Base-by-base conservation (phyloP, 2,113 vertebrate species). In the Acrocephalus arundinaceus region DNA sequence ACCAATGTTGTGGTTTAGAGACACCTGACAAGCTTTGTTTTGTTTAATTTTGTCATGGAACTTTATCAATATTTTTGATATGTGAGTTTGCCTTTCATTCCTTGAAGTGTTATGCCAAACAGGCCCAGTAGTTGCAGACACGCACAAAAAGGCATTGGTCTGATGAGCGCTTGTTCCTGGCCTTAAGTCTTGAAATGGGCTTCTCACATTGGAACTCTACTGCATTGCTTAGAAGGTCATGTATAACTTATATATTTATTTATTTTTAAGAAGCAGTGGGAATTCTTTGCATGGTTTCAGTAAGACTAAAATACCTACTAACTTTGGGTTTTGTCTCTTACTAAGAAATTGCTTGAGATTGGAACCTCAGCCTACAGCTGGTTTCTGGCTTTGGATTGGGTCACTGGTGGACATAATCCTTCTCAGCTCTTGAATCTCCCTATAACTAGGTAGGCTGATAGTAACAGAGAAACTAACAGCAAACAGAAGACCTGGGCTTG, bases 181-280 rank as follows among this genome's bases (percentile, higher is more conserved):
- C 86, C 66, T 73, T 33, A 30, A 58, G 39, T 59, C 24, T 55
- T 30, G 78, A 74, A 52, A 39, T 61, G 87, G 52, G 58, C 39
- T 84, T 86, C 74, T 92, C 14, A 17, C 49, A 24, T 41, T 87
- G 86, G 84, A 94, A 90, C 78, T 87, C 79, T 76, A 72, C 35
- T 65, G 83, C n/a, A 43, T 91, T 80, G 30, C 71, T 72, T 76
- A 70, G 74, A 45, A 71, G 61, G 82, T 62, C 22, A 17, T 5
- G 48, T 63, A 4, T 93, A 85, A 77, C 48, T 85, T 93, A 72
- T 35, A 5, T 80, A 72, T 90, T 87, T 94, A 76, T 96, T 97
- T 95, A 87, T 95, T 96, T 89, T 84, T 74, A 93, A 91, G 74
- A 95, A 74, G 67, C 75, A 95, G 10, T 86, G 52, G 82, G 72